A percentile compares a stretch with the other conserved stretches of the same genome.
Evolutionary conservation across 2,113 vertebrate genomes (phyloP).

Genomic region (Promerops cafer): DNA sequence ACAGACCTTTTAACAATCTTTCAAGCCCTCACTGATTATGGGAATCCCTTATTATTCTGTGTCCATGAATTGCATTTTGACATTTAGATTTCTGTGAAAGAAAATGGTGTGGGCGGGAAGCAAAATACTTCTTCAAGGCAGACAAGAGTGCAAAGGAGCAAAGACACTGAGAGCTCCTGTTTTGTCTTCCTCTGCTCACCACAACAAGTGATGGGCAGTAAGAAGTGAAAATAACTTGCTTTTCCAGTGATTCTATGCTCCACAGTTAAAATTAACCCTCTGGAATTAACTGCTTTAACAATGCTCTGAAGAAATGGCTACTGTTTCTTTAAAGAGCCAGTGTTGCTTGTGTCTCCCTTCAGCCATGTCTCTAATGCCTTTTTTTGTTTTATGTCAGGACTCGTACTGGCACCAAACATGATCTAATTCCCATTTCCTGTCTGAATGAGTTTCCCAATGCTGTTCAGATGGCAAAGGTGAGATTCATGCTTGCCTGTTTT

Average conservation of each 20-base stretch:
- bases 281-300: background rate
- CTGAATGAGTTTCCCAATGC: slow-evolving; percentile 81
- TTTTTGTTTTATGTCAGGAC: slow-evolving; percentile 70
- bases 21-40: background rate
- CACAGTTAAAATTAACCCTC: background rate
- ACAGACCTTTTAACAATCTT: background rate
- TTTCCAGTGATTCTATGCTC: background rate
- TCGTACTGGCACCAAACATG: slow-evolving; percentile 82
- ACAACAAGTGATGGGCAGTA: background rate
- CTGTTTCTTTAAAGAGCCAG: background rate
- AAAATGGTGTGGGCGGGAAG: fast-evolving
- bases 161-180: background rate
- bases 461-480: slow-evolving; percentile 87
- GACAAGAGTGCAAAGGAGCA: background rate
- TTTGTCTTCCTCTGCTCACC: background rate
- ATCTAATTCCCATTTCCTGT: slow-evolving; percentile 76
- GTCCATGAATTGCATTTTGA: background rate
- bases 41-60: background rate
- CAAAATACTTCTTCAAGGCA: background rate
- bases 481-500: background rate
- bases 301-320: background rate
- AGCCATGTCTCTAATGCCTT: background rate
- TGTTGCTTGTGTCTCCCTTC: background rate
- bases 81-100: background rate
- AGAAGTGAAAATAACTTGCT: background rate